Evolutionary conservation across 1,140 invertebrate genomes (phyloP).

Genomic region (Halesus radiatus): DNA sequence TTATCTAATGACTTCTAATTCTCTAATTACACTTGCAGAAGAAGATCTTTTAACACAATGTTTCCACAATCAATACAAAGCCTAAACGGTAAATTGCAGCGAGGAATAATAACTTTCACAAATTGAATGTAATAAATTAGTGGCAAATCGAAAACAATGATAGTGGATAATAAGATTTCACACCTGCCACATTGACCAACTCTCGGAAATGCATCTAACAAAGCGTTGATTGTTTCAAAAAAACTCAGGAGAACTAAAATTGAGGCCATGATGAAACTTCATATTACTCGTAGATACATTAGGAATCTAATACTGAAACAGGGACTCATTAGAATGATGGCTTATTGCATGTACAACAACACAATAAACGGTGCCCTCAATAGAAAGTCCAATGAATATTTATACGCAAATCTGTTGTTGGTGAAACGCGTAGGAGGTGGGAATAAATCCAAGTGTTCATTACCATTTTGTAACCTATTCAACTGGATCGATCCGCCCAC

Average conservation of each 20-base stretch:
- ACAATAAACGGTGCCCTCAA: neutral
- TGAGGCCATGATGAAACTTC: constrained; percentile 11
- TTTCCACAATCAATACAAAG: too few relatives aligned
- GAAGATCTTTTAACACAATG: too few relatives aligned
- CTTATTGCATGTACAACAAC: neutral
- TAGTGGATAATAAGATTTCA: constrained; percentile 24
- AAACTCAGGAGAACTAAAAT: constrained; percentile 4
- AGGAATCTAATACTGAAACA: neutral
- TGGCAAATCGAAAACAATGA: neutral
- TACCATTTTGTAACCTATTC: constrained; percentile 4
- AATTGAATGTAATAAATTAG: too few relatives aligned
- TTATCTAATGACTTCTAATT: too few relatives aligned
- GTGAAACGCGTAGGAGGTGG: neutral
- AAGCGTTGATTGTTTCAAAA: neutral
- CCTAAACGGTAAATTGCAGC: too few relatives aligned
- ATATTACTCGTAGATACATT: too few relatives aligned
- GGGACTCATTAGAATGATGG: neutral
- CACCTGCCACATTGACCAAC: constrained; percentile 7
- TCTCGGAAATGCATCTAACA: constrained; percentile 16
- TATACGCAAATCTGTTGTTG: neutral
- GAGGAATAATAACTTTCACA: too few relatives aligned
- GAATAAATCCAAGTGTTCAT: neutral
- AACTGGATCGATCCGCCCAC: too few relatives aligned
- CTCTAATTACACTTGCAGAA: too few relatives aligned
- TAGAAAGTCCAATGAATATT: constrained; percentile 7